These are phyloP conservation scores for Encarsia formosa DNA, from an alignment of 2,888 invertebrate genomes.

Conservation along the genomic window DNA sequence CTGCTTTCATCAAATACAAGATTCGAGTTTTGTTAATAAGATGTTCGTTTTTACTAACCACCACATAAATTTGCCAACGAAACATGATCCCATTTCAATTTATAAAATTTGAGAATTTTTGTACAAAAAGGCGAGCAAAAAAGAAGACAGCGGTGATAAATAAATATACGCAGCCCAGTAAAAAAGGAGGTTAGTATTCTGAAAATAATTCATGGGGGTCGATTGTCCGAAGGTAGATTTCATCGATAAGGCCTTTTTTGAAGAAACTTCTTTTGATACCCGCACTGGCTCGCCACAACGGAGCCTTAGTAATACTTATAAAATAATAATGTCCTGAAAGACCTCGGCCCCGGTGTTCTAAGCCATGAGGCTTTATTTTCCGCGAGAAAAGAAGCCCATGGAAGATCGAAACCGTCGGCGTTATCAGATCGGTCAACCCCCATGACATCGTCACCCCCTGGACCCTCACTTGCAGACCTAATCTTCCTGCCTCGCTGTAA, in stretches of 20 bases:
- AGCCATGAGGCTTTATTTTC: too few relatives aligned
- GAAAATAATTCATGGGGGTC: not conserved
- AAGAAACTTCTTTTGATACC: conserved; percentile 20
- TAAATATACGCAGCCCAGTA: too few relatives aligned
- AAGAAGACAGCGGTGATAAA: too few relatives aligned
- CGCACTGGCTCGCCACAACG: not conserved
- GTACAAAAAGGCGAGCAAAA: too few relatives aligned
- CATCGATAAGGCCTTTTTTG: conserved; percentile 15
- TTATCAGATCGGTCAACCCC: conserved; percentile 35
- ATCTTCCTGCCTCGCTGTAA: conserved; percentile 6
- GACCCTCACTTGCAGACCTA: conserved; percentile 6
- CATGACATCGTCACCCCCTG: conserved; percentile 1
- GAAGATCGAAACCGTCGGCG: conserved; percentile 34
- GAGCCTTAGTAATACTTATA: conserved; percentile 18
- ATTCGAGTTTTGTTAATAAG: too few relatives aligned
- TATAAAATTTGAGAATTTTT: too few relatives aligned
- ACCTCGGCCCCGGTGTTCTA: conserved; percentile 6
- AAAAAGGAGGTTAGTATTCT: too few relatives aligned
- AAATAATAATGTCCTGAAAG: conserved; percentile 28
- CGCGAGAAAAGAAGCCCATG: conserved; percentile 2
- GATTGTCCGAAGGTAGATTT: conserved; percentile 12
- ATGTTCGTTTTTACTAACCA: too few relatives aligned
- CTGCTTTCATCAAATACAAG: too few relatives aligned
- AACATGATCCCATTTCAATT: too few relatives aligned
- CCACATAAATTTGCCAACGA: too few relatives aligned